phyloP scores from a whole-genome alignment of 2,113 vertebrate species.

The Labeo catla region DNA sequence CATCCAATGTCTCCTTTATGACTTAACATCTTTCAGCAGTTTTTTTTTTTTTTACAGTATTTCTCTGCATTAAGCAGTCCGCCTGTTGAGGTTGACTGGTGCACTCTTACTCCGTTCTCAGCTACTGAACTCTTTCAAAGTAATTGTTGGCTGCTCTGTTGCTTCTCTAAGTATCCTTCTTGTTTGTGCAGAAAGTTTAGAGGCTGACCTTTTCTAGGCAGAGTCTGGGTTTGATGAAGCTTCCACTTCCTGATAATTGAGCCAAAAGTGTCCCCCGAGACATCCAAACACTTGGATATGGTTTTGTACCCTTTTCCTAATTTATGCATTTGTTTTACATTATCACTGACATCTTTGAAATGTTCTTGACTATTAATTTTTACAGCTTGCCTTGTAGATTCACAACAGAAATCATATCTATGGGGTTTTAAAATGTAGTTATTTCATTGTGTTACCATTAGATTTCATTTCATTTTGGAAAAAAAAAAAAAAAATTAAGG shows the following conservation, averaged over 20 bases:
- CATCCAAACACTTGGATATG: constrained; percentile 13
- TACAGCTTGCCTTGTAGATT: not conserved
- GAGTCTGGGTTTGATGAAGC: constrained; percentile 12
- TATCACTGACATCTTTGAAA: not conserved
- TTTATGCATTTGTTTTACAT: constrained; percentile 27
- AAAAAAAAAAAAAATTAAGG: not conserved
- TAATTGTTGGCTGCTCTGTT: not conserved
- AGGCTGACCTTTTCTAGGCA: constrained; percentile 18
- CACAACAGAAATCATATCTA: not conserved
- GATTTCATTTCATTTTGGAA: not conserved
- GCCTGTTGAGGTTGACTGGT: not conserved
- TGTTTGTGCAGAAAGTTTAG: constrained; percentile 24
- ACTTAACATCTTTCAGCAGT: not conserved
- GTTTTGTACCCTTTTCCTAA: constrained; percentile 10
- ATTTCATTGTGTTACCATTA: not conserved
- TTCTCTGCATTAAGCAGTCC: not conserved
- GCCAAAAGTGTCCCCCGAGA: not conserved
- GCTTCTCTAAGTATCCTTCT: constrained; percentile 22
- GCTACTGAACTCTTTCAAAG: constrained; percentile 29
- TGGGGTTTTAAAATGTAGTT: not conserved
- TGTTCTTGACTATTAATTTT: not conserved
- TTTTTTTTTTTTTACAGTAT: not conserved
- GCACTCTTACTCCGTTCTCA: not conserved
- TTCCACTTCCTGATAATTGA: constrained; percentile 33
- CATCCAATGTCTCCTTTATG: too few relatives aligned